phyloP scores from a whole-genome alignment of 92 coral and sea anemone genomes.

The Zoanthus sociatus region DNA sequence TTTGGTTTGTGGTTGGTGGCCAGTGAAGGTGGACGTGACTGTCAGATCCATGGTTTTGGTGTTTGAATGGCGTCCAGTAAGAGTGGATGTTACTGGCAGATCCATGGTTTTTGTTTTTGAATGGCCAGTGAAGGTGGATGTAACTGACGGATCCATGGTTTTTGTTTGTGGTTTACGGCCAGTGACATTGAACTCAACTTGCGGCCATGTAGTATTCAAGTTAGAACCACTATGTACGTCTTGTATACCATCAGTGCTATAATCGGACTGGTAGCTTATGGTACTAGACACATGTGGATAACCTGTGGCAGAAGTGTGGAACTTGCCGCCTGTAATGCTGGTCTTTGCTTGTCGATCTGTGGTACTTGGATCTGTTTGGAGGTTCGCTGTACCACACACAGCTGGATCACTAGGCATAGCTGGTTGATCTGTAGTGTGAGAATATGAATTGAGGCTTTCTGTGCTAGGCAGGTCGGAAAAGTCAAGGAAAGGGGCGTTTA shows the following conservation, averaged over 20 bases:
- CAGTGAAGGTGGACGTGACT: neutral
- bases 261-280: neutral
- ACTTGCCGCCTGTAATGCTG: neutral
- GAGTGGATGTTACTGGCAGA: neutral
- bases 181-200: neutral
- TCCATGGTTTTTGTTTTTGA: neutral
- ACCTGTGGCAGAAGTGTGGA: neutral
- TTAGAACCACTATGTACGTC: neutral
- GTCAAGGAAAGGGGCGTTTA: neutral
- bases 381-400: neutral
- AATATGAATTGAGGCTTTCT: neutral
- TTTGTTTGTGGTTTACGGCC: neutral
- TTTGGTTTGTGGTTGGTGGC: neutral
- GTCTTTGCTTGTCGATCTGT: neutral
- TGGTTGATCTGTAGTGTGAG: neutral
- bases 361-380: neutral
- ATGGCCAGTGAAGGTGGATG: neutral
- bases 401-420: neutral
- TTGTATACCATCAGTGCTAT: neutral
- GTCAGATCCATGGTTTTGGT: neutral
- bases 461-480: neutral
- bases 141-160: no score
- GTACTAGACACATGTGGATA: neutral
- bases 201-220: neutral
- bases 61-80: neutral